phyloP scores from a whole-genome alignment of 53 echinoderm and acorn worm genomes.

The Henricia sp. region DNA sequence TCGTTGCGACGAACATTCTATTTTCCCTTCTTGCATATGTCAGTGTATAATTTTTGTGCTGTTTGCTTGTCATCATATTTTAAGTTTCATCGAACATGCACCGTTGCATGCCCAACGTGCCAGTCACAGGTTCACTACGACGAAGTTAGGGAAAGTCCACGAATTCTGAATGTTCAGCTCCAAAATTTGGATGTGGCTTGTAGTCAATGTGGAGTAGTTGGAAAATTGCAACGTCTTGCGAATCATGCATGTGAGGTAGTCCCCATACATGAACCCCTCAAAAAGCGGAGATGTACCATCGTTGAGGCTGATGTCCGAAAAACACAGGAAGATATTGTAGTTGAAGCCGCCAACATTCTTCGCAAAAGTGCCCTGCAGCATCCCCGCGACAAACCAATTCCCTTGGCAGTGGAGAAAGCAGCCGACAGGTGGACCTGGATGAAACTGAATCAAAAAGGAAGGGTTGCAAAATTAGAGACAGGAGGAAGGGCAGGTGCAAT shows the following conservation, averaged over 20 bases:
- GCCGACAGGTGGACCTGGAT: neutral
- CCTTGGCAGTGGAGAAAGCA: neutral
- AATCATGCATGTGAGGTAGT: neutral
- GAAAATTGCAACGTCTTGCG: neutral
- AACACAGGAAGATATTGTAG: too few relatives aligned
- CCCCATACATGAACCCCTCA: neutral
- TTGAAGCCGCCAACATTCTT: too few relatives aligned
- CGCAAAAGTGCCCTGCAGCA: neutral
- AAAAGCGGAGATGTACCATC: neutral
- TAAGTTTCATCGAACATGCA: neutral
- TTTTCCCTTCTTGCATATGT: neutral
- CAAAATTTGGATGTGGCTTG: slow-evolving; percentile 19
- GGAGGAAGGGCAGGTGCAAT: neutral
- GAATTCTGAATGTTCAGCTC: slow-evolving; percentile 16
- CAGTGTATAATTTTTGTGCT: neutral
- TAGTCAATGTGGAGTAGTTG: neutral
- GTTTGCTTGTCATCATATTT: too few relatives aligned
- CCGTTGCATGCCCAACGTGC: neutral
- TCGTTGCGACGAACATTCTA: too few relatives aligned
- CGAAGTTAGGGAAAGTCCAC: neutral
- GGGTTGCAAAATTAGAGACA: neutral
- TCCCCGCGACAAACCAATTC: neutral
- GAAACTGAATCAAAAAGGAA: neutral
- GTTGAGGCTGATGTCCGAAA: too few relatives aligned
- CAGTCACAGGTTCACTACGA: neutral